Conservation (phyloP, 2,797 vertebrate species). For the Sternotherus odoratus region DNA sequence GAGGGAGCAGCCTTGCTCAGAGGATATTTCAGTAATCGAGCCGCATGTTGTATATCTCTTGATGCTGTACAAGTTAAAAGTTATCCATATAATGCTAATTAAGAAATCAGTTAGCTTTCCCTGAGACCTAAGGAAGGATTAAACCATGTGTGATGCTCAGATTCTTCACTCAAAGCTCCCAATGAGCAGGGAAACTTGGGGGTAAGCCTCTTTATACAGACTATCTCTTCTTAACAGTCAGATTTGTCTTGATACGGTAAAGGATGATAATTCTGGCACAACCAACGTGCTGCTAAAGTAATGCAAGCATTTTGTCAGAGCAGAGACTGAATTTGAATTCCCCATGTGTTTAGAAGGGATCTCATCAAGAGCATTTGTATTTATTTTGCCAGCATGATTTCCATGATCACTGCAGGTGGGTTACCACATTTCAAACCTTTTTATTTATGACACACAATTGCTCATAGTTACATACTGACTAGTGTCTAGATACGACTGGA, state of each 20-base stretch:
- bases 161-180: neutral
- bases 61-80: neutral
- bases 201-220: neutral
- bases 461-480: neutral
- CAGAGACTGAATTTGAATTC: neutral
- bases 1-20: neutral
- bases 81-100: neutral
- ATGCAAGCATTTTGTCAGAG: neutral
- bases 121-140: no score
- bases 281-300: neutral
- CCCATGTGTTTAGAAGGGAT: neutral
- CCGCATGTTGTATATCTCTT: neutral
- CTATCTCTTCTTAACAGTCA: neutral
- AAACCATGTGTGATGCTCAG: neutral
- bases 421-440: rapidly evolving
- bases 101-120: neutral
- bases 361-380: neutral
- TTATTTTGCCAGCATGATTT: neutral
- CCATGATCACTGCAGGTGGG: neutral
- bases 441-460: neutral
- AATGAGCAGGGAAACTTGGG: neutral
- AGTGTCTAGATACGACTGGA: neutral
- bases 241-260: neutral
- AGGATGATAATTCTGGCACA: neutral
- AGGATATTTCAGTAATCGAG: neutral